A percentile compares a stretch with the other conserved stretches of the same genome.
Evolutionary conservation across 1,140 invertebrate genomes (phyloP).

Genomic region (Hyles vespertilio): DNA sequence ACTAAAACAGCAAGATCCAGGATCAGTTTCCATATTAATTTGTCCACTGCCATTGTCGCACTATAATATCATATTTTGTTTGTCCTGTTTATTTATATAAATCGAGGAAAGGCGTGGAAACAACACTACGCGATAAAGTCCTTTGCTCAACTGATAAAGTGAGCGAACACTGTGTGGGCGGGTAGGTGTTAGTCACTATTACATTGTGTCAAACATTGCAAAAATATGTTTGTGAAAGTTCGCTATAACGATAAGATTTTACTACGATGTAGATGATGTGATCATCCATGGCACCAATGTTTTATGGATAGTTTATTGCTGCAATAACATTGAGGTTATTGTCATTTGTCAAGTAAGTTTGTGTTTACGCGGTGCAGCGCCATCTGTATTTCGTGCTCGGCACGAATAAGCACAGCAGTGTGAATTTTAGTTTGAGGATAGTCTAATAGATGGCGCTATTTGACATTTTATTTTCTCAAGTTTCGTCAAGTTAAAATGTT

Average conservation of each 20-base stretch:
- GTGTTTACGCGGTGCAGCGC: neutral
- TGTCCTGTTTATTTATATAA: constrained; percentile 4
- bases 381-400: neutral
- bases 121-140: constrained; percentile 23
- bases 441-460: constrained; percentile 1
- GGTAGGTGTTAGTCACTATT: constrained; percentile 28
- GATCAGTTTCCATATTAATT: constrained; percentile 52
- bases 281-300: too few relatives aligned
- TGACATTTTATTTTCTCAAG: too few relatives aligned
- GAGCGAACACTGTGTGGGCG: constrained; percentile 33
- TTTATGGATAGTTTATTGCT: neutral
- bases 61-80: constrained; percentile 12
- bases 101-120: constrained; percentile 3
- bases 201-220: constrained; percentile 12
- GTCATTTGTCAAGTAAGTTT: constrained; percentile 1
- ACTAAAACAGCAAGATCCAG: constrained; percentile 49
- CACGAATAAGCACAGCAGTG: too few relatives aligned
- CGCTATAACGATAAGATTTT: neutral
- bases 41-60: constrained; percentile 41
- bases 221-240: constrained; percentile 15
- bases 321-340: neutral
- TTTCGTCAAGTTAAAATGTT: too few relatives aligned
- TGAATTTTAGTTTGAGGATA: too few relatives aligned
- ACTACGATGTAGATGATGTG: too few relatives aligned
- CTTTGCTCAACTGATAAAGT: constrained; percentile 24